These are phyloP conservation scores for Hemicordylus capensis DNA, from an alignment of 2,113 vertebrate genomes.

Conservation along the genomic window DNA sequence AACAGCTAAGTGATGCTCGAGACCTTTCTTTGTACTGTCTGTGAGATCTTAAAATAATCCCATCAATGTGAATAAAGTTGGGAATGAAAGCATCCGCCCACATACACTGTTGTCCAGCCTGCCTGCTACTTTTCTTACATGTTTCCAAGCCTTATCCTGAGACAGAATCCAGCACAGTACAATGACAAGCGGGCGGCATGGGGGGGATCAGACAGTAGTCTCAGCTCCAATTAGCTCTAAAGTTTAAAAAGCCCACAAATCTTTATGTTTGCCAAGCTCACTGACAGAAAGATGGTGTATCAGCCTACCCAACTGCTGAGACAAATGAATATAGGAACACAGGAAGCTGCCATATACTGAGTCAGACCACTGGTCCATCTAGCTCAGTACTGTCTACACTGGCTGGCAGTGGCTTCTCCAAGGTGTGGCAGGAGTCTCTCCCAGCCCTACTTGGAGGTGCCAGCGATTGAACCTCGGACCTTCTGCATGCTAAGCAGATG, in stretches of 20 bases:
- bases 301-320: too few relatives aligned
- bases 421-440: too few relatives aligned
- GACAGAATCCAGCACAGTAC: neutral
- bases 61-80: conserved; percentile 22
- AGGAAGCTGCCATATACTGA: too few relatives aligned
- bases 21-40: conserved; percentile 52
- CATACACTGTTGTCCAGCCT: neutral
- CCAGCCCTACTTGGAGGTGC: too few relatives aligned
- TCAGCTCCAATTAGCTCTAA: accelerated
- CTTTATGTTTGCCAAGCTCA: neutral
- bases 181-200: neutral
- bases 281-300: neutral
- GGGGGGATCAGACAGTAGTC: neutral
- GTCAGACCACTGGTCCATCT: too few relatives aligned
- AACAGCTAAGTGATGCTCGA: conserved; percentile 57
- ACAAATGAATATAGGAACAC: too few relatives aligned
- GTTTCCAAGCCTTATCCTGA: neutral
- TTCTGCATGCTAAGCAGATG: too few relatives aligned
- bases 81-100: conserved; percentile 9
- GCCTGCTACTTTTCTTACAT: neutral
- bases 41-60: conserved; percentile 56
- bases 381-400: too few relatives aligned
- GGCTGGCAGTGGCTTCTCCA: too few relatives aligned
- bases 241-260: neutral
- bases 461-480: too few relatives aligned